These are phyloP conservation scores for Andrena chrysosceles DNA, from an alignment of 2,888 invertebrate species.

Conservation along the genomic window DNA sequence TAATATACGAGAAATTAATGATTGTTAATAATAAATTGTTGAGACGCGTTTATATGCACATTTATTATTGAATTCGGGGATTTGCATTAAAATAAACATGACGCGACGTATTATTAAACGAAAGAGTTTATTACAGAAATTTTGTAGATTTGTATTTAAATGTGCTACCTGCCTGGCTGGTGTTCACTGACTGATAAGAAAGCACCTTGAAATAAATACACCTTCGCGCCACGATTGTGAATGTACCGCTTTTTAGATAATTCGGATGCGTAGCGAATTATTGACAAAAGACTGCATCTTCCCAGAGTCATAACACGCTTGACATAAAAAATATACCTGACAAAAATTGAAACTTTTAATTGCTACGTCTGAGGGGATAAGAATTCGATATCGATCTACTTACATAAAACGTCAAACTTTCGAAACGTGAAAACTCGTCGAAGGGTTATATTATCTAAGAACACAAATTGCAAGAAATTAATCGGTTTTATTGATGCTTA, in stretches of 20 bases:
- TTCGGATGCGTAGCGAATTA: constrained; percentile 72
- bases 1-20: not conserved
- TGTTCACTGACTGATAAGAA: constrained; percentile 47
- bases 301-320: constrained; percentile 81
- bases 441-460: not conserved
- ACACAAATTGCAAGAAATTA: not conserved
- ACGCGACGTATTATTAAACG: not conserved
- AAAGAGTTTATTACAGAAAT: not conserved
- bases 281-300: constrained; percentile 77
- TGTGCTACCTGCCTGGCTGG: constrained; percentile 66
- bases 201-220: constrained; percentile 46
- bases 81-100: not conserved
- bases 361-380: not conserved
- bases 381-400: not conserved
- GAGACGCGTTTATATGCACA: not conserved
- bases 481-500: not conserved
- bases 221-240: constrained; percentile 42
- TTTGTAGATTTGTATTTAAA: not conserved
- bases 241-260: constrained; percentile 66
- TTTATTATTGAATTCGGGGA: not conserved
- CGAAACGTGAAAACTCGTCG: not conserved
- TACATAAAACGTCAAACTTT: not conserved
- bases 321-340: constrained; percentile 41
- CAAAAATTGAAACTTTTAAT: constrained; percentile 25
- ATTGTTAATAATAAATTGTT: not conserved